These are phyloP conservation scores for Isaurus tuberculatus DNA, from an alignment of 92 coral and sea anemone genomes.

Conservation along the genomic window DNA sequence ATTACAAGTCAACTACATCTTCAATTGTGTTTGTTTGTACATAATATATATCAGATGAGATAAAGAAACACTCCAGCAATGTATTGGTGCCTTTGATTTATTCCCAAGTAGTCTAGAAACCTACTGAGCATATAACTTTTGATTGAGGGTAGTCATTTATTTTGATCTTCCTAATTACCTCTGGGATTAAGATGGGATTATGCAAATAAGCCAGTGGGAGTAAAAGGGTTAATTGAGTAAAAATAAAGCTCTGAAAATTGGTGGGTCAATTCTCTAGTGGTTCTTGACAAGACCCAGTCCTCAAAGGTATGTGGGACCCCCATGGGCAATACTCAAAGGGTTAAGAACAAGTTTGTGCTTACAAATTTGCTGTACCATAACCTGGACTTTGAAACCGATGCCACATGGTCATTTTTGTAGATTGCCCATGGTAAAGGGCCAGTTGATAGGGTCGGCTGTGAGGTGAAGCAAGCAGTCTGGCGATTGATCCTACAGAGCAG, in stretches of 20 bases:
- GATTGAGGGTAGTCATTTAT: slow-evolving; percentile 38
- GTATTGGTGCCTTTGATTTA: slow-evolving; percentile 25
- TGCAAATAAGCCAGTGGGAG: slow-evolving; percentile 20
- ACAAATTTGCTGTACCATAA: slow-evolving; percentile 2
- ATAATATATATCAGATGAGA: slow-evolving; percentile 18
- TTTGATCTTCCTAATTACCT: slow-evolving; percentile 30
- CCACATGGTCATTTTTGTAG: background rate
- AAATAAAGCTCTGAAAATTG: no score
- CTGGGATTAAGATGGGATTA: slow-evolving; percentile 41
- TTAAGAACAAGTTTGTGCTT: slow-evolving; percentile 3
- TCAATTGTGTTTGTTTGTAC: slow-evolving; percentile 15
- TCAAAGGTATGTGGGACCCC: no score
- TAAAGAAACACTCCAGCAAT: slow-evolving; percentile 10
- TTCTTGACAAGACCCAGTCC: no score
- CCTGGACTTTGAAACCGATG: slow-evolving; percentile 4
- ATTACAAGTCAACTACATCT: slow-evolving; percentile 20
- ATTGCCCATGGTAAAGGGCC: slow-evolving; percentile 13
- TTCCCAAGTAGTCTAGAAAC: slow-evolving; percentile 24
- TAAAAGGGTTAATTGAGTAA: background rate
- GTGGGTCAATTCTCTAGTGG: no score
- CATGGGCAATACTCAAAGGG: no score
- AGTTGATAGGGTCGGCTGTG: slow-evolving; percentile 4
- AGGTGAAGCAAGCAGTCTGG: slow-evolving; percentile 8
- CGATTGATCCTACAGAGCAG: slow-evolving; percentile 1
- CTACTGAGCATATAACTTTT: slow-evolving; percentile 52